phyloP scores from a whole-genome alignment of 2,888 invertebrate species.

The Thereva nobilitata region DNA sequence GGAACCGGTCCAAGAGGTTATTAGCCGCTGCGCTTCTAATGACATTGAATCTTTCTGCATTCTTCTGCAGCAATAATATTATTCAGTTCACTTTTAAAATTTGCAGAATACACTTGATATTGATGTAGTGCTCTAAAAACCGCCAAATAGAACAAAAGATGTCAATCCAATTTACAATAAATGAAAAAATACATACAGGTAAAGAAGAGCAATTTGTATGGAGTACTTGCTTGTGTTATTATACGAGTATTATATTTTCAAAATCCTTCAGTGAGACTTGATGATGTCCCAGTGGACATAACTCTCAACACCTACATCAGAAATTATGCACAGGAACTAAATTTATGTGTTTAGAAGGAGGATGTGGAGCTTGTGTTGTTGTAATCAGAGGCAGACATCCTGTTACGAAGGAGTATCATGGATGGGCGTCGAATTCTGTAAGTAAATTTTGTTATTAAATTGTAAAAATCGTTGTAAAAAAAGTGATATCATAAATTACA shows the following conservation, averaged over 20 bases:
- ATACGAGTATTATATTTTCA: neutral
- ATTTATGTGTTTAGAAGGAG: conserved; percentile 65
- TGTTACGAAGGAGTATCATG: conserved; percentile 15
- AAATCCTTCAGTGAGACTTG: conserved; percentile 5
- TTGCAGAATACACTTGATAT: no score
- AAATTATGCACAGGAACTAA: conserved; percentile 63
- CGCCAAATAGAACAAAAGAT: no score
- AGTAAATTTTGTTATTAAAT: conserved; percentile 7
- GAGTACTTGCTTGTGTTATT: no score
- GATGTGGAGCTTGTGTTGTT: conserved; percentile 65
- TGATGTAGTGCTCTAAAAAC: no score
- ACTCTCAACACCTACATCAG: conserved; percentile 63
- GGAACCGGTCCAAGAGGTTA: no score
- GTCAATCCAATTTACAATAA: no score
- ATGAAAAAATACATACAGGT: no score
- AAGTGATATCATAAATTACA: neutral
- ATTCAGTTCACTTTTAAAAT: no score
- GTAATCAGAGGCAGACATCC: conserved; percentile 47
- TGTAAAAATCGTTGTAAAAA: neutral
- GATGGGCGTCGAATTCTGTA: conserved; percentile 27
- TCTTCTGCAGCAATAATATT: no score
- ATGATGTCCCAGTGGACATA: conserved; percentile 48
- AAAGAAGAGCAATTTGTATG: no score
- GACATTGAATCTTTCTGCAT: no score
- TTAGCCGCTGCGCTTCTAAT: no score